Evolutionary conservation across 1,140 invertebrate genomes (phyloP), one percentile per base, ranked within the genome.

Genomic region (Drosophila bocki): DNA sequence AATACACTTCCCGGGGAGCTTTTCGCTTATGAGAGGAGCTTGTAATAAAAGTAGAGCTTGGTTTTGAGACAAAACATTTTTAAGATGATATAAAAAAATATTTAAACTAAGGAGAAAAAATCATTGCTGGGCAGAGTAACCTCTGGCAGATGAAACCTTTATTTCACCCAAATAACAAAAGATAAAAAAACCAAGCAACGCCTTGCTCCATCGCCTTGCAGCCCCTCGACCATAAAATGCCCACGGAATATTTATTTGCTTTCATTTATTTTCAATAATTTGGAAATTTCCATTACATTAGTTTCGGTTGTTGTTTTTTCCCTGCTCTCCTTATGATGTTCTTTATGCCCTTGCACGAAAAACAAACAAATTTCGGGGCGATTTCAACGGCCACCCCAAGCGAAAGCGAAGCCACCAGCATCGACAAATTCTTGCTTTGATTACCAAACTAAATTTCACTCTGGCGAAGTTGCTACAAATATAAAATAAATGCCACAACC

Each of bases 241-340:
- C 70, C 54, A 62, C 74, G 54, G 75, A 80, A 82, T 82, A 91
- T 90, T 90, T 90, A 91, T 90, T 90, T 90, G 81, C 88, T 90
- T 90, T 90, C 86, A 91, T 90, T 90, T 90, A 90, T 90, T 90
- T 90, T 90, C 86, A 91, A 88, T 88, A 88, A 88, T 88, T 90
- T 88, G 75, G 62, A 79, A 88, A 88, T 85, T 90, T 88, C 85
- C 85, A 88, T 88, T 88, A 88, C 85, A 88, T 88, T 88, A 88
- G 85, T 88, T 87, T 90, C 65, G 62, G 53, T 70, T 67, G 64
- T 67, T 69, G 51, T 76, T 68, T 61, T 62, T 60, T 65, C 29
- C n/a, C 44, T 12, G 42, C 33, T 45, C 33, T 39, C 26, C 47
- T 78, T 79, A 71, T 76, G 70, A 79, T 85, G 78, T 88, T 76